Conservation (phyloP, 2,797 vertebrate species). For the Mycteria americana region DNA sequence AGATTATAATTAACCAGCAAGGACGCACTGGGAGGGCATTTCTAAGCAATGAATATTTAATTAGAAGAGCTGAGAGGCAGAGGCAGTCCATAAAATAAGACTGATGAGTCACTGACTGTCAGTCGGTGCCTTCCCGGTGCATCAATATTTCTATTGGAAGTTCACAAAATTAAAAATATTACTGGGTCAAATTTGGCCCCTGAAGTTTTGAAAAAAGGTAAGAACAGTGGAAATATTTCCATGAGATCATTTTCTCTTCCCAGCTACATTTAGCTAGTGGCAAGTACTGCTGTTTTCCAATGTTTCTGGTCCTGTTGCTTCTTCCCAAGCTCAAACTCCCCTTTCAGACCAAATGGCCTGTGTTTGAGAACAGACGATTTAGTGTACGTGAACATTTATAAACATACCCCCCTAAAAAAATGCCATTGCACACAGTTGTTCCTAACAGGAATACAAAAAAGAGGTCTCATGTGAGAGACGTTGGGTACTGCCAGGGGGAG, state of each 20-base stretch:
- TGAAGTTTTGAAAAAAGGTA: background rate
- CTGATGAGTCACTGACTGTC: background rate
- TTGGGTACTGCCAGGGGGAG: background rate
- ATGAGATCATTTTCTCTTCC: background rate
- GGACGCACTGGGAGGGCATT: background rate
- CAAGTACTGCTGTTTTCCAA: background rate
- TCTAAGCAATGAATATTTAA: constrained; percentile 29
- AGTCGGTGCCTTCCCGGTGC: background rate
- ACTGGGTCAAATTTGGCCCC: background rate
- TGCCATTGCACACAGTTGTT: background rate
- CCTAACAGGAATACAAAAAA: background rate
- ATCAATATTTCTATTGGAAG: constrained; percentile 16
- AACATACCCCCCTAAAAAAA: background rate
- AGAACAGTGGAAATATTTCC: background rate
- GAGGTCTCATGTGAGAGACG: background rate
- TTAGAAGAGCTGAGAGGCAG: background rate
- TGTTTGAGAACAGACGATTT: background rate
- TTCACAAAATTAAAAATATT: constrained; percentile 7
- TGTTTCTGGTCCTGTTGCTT: background rate
- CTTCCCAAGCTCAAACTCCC: background rate
- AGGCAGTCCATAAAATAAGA: constrained; percentile 12
- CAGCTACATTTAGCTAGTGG: background rate
- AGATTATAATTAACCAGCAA: background rate
- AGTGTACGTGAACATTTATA: background rate
- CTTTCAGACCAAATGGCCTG: background rate